Evolutionary conservation across 2,797 vertebrate genomes (phyloP), one percentile per base, ranked within the genome.

Genomic region (Pachyuromys duprasi): DNA sequence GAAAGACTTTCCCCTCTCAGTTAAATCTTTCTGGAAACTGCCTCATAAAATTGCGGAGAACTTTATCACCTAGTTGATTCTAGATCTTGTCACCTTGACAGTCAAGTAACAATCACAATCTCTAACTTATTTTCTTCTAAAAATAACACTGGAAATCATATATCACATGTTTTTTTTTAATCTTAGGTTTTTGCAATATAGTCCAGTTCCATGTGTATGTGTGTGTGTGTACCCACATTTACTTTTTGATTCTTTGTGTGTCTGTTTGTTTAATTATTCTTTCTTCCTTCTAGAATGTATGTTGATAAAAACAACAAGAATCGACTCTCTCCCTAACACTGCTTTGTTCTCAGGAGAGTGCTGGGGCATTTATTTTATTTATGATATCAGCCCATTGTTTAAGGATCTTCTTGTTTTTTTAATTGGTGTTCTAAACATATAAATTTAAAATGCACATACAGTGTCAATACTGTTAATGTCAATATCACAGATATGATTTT

Each of bases 351-450:
- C 39, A 69, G 39, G 24, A 42, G 14, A 62, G n/a, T 60, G 13
- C 31, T 28, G 24, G 24, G 31, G 2, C 20, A 39, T 89, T 63
- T 31, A 42, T 4, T 76, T 63, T 20, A 42, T 45, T 89, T 65
- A 89, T 31, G 12, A 36, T 87, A 28, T 75, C 75, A 33, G 65
- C 22, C 13, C 22, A 53, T 8, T 83, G 55, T 78, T 95, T 39
- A 88, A 84, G 65, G 31, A 78, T 75, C 69, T 75, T 72, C 67
- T 81, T 67, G 90, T 65, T 76, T 93, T 81, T n/a, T n/a, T n/a
- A n/a, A 81, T 55, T 81, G 36, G 90, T 62, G 69, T 60, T 75
- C 36, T 94, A 69, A 87, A 83, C 36, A 39, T 79, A 3, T 62
- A 17, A 81, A 24, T 63, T 67, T 5, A 42, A 93, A 86, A 75